phyloP scores from a whole-genome alignment of 2,888 invertebrate genomes.

The Stenichneumon culpator region DNA sequence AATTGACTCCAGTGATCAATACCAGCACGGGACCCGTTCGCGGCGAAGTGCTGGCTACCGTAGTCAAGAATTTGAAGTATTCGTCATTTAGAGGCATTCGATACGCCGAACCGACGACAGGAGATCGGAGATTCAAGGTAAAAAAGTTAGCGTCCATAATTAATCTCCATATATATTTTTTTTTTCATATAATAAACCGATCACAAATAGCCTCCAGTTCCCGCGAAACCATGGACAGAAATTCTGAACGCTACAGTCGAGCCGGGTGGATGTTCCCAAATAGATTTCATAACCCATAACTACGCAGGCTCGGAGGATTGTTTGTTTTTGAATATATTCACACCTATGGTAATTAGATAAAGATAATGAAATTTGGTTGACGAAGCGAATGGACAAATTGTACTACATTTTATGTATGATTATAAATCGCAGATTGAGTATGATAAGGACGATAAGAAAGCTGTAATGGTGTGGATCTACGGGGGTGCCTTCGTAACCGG shows the following conservation, averaged over 20 bases:
- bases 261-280: slow-evolving; percentile 55
- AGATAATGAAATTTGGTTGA: background rate
- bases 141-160: background rate
- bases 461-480: slow-evolving; percentile 70
- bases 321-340: slow-evolving; percentile 68
- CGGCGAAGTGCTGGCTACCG: slow-evolving; percentile 72
- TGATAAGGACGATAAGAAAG: slow-evolving; percentile 19
- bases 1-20: slow-evolving; percentile 63
- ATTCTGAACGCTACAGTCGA: slow-evolving; percentile 60
- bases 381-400: background rate
- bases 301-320: slow-evolving; percentile 67
- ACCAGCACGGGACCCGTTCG: slow-evolving; percentile 73
- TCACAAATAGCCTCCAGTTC: slow-evolving; percentile 63
- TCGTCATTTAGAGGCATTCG: slow-evolving; percentile 76
- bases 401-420: background rate
- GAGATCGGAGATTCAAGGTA: slow-evolving; percentile 75
- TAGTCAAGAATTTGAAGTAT: slow-evolving; percentile 63
- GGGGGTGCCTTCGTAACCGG: slow-evolving; percentile 66
- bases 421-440: slow-evolving; percentile 35
- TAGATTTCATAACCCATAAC: background rate
- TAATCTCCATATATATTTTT: background rate
- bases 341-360: slow-evolving; percentile 58
- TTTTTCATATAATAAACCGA: background rate
- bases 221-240: slow-evolving; percentile 62
- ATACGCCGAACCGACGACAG: slow-evolving; percentile 74